Evolutionary conservation across 2,797 vertebrate genomes (phyloP).

Genomic region (Pangasius djambal): DNA sequence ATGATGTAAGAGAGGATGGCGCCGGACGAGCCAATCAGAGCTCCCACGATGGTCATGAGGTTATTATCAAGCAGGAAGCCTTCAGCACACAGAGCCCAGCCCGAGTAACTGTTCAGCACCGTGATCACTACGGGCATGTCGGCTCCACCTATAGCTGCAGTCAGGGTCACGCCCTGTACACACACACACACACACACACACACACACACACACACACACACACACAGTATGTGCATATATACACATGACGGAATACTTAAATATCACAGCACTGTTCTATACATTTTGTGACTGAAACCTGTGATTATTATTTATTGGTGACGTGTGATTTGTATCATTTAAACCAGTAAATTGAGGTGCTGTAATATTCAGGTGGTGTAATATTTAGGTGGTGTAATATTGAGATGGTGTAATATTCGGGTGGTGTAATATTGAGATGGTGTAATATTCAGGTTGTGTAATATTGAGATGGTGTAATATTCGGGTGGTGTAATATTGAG

Average conservation of each 20-base stretch:
- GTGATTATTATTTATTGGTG: neutral
- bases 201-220: neutral
- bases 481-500: too few species aligned
- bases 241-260: neutral
- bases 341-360: neutral
- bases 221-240: neutral
- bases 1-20: constrained; percentile 81
- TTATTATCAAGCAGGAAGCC: constrained; percentile 81
- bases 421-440: too few species aligned
- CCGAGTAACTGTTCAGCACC: constrained; percentile 80
- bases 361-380: too few species aligned
- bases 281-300: neutral
- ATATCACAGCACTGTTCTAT: neutral
- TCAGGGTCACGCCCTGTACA: constrained; percentile 77
- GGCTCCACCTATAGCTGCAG: constrained; percentile 79
- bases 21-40: constrained; percentile 80
- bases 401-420: neutral
- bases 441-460: too few species aligned
- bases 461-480: too few species aligned
- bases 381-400: neutral
- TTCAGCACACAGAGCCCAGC: constrained; percentile 80
- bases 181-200: constrained; percentile 10
- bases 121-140: constrained; percentile 84
- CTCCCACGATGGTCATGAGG: constrained; percentile 78
- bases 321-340: neutral